Percentiles rank a stretch among this genome's conserved stretches.
Evolutionary conservation across 2,113 vertebrate genomes (phyloP).

Genomic region (Mormoops blainvillei): DNA sequence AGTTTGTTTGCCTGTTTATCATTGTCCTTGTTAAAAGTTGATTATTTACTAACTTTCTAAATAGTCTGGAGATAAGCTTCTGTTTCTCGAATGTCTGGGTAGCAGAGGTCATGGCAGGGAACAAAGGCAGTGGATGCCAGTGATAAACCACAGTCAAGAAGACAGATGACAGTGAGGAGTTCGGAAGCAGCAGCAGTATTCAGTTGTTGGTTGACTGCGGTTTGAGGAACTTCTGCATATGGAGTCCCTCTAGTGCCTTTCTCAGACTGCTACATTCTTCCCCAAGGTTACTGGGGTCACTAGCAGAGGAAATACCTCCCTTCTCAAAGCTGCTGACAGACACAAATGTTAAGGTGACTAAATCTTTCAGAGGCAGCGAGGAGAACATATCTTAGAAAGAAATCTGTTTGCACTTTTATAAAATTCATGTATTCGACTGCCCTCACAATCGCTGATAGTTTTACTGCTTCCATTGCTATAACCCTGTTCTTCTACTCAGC

Average conservation of each 20-base stretch:
- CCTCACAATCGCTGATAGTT: neutral
- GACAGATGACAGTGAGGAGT: neutral
- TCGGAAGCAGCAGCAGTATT: neutral
- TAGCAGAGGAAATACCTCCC: neutral
- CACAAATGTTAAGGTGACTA: neutral
- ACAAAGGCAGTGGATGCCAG: neutral
- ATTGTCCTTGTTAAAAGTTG: neutral
- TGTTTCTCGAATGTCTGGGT: neutral
- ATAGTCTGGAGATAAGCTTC: neutral
- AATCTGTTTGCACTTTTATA: neutral
- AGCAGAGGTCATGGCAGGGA: neutral
- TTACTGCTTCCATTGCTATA: neutral
- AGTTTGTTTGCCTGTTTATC: neutral
- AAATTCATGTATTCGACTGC: neutral
- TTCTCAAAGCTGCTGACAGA: neutral
- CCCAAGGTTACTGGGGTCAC: neutral
- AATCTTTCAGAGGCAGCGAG: neutral
- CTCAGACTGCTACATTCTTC: neutral
- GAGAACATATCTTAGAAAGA: conserved; percentile 40
- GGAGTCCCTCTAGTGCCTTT: neutral
- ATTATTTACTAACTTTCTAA: neutral
- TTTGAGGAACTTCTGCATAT: neutral
- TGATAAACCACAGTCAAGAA: neutral
- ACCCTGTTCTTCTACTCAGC: neutral
- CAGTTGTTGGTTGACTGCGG: neutral